These are phyloP conservation scores for Didymodactylos carnosus DNA, from an alignment of 2,888 invertebrate genomes.

Conservation along the genomic window DNA sequence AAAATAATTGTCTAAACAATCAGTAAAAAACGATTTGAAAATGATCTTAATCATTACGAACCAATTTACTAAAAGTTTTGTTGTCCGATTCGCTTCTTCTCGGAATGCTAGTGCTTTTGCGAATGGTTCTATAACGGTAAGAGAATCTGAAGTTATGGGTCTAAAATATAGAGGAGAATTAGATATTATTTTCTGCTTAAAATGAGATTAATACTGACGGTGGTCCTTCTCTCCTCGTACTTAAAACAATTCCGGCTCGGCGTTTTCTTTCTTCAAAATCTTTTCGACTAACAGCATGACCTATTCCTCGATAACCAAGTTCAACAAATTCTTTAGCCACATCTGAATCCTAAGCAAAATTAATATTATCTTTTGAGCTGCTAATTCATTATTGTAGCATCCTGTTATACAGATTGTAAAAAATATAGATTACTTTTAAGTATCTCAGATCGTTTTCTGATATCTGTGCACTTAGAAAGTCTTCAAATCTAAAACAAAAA, in stretches of 20 bases:
- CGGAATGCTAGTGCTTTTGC: conserved; percentile 49
- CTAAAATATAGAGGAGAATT: too few species aligned
- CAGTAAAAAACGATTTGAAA: conserved; percentile 12
- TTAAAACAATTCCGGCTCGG: conserved; percentile 32
- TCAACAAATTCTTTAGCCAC: conserved; percentile 52
- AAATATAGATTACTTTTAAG: conserved; percentile 37
- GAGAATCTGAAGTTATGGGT: conserved; percentile 32
- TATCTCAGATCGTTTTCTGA: conserved; percentile 51
- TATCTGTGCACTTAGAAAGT: conserved; percentile 58
- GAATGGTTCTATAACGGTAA: conserved; percentile 46
- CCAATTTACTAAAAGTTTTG: conserved; percentile 43
- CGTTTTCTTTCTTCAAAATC: conserved; percentile 35
- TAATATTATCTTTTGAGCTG: background rate
- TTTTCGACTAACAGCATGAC: conserved; percentile 34
- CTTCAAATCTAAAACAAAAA: too few species aligned
- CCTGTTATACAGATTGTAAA: background rate
- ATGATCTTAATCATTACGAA: background rate
- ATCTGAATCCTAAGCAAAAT: conserved; percentile 40
- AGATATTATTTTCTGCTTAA: conserved; percentile 1
- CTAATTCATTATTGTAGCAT: background rate
- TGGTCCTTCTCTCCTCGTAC: conserved; percentile 32
- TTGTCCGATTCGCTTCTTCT: conserved; percentile 53
- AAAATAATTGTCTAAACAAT: conserved; percentile 48
- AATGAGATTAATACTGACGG: conserved; percentile 23
- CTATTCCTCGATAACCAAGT: conserved; percentile 52